Conservation (phyloP, 2,113 vertebrate species). For the Connochaetes taurinus region DNA sequence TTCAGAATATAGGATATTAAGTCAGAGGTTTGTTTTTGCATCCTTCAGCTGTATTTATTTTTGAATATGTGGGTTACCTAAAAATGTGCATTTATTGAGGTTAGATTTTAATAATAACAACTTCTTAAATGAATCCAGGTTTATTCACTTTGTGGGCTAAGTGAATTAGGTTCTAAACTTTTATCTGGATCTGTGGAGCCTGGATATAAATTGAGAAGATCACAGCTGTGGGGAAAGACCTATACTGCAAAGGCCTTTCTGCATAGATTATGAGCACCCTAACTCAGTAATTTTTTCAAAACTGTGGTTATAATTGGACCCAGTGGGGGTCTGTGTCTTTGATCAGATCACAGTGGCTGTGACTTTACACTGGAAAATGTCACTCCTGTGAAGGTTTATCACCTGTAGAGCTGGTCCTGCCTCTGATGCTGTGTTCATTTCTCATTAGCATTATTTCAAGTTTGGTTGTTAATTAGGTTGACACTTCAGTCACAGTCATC, state of each 20-base stretch:
- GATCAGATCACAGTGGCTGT: conserved; percentile 96
- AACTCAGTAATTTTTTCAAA: conserved; percentile 92
- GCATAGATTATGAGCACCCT: conserved; percentile 97
- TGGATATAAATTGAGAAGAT: conserved; percentile 97
- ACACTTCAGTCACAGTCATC: conserved; percentile 87
- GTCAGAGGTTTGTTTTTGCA: conserved; percentile 52
- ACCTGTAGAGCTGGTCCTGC: conserved; percentile 97
- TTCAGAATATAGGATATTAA: background rate
- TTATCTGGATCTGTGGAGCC: conserved; percentile 87
- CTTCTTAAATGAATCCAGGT: conserved; percentile 85
- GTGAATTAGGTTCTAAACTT: conserved; percentile 86
- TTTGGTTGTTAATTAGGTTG: conserved; percentile 96
- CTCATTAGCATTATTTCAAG: conserved; percentile 96
- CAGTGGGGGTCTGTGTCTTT: conserved; percentile 96
- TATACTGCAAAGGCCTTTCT: conserved; percentile 92
- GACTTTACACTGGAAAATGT: conserved; percentile 99
- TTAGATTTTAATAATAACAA: conserved; percentile 64
- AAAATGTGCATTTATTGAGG: conserved; percentile 30
- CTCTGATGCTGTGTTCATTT: conserved; percentile 90
- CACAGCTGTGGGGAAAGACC: conserved; percentile 95
- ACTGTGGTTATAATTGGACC: conserved; percentile 98
- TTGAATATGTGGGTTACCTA: conserved; percentile 55
- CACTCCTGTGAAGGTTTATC: conserved; percentile 97
- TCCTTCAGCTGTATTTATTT: conserved; percentile 66
- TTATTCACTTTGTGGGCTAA: conserved; percentile 86